Base-by-base conservation (phyloP, 1,140 invertebrate genomes). In the Drosophila nasuta region DNA sequence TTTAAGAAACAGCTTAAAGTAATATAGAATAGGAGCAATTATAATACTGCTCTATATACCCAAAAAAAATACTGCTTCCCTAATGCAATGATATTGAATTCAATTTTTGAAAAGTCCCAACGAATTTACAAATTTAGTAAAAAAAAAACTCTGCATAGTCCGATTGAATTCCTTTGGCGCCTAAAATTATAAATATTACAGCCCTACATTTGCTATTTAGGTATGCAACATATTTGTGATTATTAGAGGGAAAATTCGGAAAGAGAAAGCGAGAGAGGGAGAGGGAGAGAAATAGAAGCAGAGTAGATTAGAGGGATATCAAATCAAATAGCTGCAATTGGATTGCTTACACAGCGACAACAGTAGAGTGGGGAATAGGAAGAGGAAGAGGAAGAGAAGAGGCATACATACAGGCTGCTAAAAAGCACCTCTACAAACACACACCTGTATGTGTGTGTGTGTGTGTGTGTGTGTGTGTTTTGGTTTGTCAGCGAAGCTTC, bases 401-500 rank as follows among this genome's bases (percentile, higher is more conserved):
- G 20, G 20, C 20, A 4, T 25, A 25, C 3, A 25, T 2, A 25
- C 1, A 45, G 43, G 13, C 7, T 20, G 28, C 51, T 52, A n/a
- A 52, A 13, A 13, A 17, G 52, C 52, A 15, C 33, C 54, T 57
- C 51, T 30, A 33, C 46, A 46, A 11, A 41, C 33, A 59, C 54
- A 65, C 13, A 48, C 15, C 15, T 38, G 45, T 30, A 8, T n/a
- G n/a, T n/a, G n/a, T n/a, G n/a, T n/a, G n/a, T n/a, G n/a, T 8
- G 11, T 41, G 10, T 0, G 20, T 15, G 54, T 54, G 11, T 65
- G 41, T 33, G 33, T 33, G 33, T 33, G 33, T 38, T 38, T 3
- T 8, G 35, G 59, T 43, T 66, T 33, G 59, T 49, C 73, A 48
- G 66, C 45, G 66, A 74, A 67, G 35, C 70, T 88, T 87, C 83